Evolutionary conservation across 2,797 vertebrate genomes (phyloP).

Genomic region (Clarias platycephalus): DNA sequence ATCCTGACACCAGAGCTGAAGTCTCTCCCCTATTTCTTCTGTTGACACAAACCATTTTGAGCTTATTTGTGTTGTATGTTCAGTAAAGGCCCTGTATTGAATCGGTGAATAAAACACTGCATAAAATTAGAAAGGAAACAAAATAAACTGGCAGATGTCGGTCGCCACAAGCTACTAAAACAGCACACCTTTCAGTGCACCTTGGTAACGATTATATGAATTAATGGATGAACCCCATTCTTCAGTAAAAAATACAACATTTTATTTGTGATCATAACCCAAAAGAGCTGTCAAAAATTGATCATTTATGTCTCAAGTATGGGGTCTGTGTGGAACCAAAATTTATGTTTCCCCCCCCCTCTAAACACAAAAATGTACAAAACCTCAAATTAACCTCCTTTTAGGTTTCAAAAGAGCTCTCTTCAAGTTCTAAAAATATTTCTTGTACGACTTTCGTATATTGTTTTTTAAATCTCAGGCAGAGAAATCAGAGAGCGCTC

Average conservation of each 20-base stretch:
- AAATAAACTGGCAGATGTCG: not conserved
- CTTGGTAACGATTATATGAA: not conserved
- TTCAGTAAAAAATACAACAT: too few species aligned
- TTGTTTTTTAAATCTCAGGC: too few species aligned
- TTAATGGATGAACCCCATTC: not conserved
- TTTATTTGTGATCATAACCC: not conserved
- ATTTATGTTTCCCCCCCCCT: too few species aligned
- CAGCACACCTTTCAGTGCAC: not conserved
- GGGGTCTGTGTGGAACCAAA: too few species aligned
- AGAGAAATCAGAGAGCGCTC: too few species aligned
- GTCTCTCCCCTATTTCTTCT: not conserved
- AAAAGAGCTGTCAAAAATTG: too few species aligned
- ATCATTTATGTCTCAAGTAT: too few species aligned
- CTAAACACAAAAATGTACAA: too few species aligned
- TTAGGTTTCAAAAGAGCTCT: too few species aligned
- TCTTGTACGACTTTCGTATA: too few species aligned
- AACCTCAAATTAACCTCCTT: too few species aligned
- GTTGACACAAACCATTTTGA: not conserved
- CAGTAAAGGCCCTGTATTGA: not conserved
- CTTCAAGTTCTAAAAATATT: too few species aligned
- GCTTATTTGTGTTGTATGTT: not conserved
- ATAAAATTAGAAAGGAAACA: not conserved
- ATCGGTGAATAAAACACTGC: not conserved
- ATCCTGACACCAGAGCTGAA: not conserved
- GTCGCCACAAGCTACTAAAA: constrained; percentile 3